A percentile compares a stretch with the other conserved stretches of the same genome.
Evolutionary conservation across 2,888 invertebrate genomes (phyloP).

Genomic region (Pollenia angustigena): DNA sequence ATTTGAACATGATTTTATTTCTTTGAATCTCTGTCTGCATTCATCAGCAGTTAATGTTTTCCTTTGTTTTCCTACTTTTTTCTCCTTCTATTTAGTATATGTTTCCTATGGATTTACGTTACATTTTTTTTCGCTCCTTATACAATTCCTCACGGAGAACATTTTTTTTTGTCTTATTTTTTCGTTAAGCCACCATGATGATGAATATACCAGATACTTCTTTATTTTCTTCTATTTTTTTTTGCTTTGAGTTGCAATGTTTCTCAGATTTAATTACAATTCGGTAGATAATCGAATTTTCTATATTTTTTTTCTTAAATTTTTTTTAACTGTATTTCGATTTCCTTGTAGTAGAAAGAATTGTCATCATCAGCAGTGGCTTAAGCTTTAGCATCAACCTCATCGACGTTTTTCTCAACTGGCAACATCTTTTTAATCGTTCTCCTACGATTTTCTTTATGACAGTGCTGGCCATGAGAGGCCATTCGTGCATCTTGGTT

Average conservation of each 20-base stretch:
- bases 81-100: constrained; percentile 12
- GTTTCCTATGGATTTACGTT: constrained; percentile 57
- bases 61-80: constrained; percentile 3
- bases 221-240: constrained; percentile 13
- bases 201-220: constrained; percentile 43
- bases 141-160: constrained; percentile 45
- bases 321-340: constrained; percentile 80
- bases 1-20: constrained; percentile 6
- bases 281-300: constrained; percentile 83
- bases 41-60: constrained; percentile 44
- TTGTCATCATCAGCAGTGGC: constrained; percentile 52
- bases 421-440: constrained; percentile 46
- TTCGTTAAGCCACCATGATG: constrained; percentile 39
- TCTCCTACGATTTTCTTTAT: constrained; percentile 10
- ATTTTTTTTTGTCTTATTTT: constrained; percentile 9
- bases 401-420: constrained; percentile 34
- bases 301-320: constrained; percentile 66
- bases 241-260: constrained; percentile 65
- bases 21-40: constrained; percentile 18
- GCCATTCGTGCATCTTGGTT: constrained; percentile 51
- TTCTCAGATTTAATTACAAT: constrained; percentile 82
- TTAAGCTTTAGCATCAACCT: not conserved
- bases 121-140: constrained; percentile 38
- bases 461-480: constrained; percentile 21
- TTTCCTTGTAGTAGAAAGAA: constrained; percentile 77